Conservation (phyloP, 2,888 invertebrate genomes). For the Microdon myrmicae region DNA sequence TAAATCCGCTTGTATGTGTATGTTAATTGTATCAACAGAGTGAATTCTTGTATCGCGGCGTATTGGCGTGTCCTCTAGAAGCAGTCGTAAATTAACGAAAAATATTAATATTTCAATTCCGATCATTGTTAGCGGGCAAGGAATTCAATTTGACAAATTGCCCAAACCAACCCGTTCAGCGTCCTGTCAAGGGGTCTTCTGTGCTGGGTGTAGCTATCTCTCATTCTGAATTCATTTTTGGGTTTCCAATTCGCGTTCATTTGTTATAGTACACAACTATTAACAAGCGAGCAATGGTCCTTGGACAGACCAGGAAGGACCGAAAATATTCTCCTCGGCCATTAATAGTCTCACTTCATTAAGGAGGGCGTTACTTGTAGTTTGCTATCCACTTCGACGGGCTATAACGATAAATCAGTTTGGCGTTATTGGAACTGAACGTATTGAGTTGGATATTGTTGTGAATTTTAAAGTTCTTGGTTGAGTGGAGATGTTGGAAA, state of each 20-base stretch:
- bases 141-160: conserved; percentile 50
- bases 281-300: conserved; percentile 49
- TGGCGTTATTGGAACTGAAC: conserved; percentile 31
- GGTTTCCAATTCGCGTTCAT: conserved; percentile 24
- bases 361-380: conserved; percentile 19
- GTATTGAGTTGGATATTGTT: conserved; percentile 7
- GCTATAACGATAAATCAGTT: conserved; percentile 49
- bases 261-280: conserved; percentile 50
- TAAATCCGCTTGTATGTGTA: conserved; percentile 38
- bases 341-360: conserved; percentile 44
- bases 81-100: conserved; percentile 18
- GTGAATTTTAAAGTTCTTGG: not conserved
- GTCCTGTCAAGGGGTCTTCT: conserved; percentile 1
- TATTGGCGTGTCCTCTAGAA: not conserved
- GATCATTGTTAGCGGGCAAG: conserved; percentile 30
- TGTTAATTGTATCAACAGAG: conserved; percentile 42
- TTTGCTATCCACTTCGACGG: conserved; percentile 12
- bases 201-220: conserved; percentile 6
- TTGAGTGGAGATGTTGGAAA: conserved; percentile 3
- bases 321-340: conserved; percentile 42
- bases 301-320: conserved; percentile 25
- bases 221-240: conserved; percentile 22
- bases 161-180: conserved; percentile 22
- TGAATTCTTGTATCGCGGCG: conserved; percentile 20
- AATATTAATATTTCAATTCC: conserved; percentile 49